Conservation (phyloP, 2,797 vertebrate species). For the Lacerta bilineata region DNA sequence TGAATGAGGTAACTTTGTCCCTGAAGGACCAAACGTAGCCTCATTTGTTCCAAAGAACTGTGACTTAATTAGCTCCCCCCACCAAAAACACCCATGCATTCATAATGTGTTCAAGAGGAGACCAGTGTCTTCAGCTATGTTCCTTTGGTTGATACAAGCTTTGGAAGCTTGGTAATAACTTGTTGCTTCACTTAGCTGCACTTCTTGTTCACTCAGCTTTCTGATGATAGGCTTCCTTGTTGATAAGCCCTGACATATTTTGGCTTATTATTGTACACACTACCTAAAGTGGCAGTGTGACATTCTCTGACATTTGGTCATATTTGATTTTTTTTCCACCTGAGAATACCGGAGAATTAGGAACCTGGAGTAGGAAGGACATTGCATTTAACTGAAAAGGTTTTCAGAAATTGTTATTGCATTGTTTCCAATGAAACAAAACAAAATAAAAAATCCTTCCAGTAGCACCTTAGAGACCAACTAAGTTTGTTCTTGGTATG, state of each 20-base stretch:
- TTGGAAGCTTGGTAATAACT: not conserved
- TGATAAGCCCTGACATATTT: conserved; percentile 13
- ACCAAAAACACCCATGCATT: not conserved
- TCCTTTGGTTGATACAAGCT: not conserved
- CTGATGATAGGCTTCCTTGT: not conserved
- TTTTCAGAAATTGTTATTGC: not conserved
- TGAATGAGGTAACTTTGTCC: no score
- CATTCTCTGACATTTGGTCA: conserved; percentile 8
- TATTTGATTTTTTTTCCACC: conserved; percentile 1
- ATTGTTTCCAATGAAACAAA: not conserved
- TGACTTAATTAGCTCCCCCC: conserved; percentile 23
- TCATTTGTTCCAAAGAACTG: conserved; percentile 26
- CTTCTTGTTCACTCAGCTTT: conserved; percentile 17
- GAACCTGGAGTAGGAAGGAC: not conserved
- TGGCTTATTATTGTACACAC: conserved; percentile 28
- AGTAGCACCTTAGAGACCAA: no score
- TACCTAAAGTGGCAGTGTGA: conserved; percentile 14
- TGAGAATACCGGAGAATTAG: conserved; percentile 10
- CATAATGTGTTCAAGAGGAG: conserved; percentile 1
- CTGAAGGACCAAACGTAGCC: no score
- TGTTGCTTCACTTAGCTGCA: conserved; percentile 27
- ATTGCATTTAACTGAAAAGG: conserved; percentile 6
- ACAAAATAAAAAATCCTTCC: no score
- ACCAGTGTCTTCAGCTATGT: conserved; percentile 18
- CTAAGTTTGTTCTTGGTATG: no score